These are phyloP conservation scores for Hymenochirus boettgeri DNA, from an alignment of 2,113 vertebrate genomes.

Conservation along the genomic window DNA sequence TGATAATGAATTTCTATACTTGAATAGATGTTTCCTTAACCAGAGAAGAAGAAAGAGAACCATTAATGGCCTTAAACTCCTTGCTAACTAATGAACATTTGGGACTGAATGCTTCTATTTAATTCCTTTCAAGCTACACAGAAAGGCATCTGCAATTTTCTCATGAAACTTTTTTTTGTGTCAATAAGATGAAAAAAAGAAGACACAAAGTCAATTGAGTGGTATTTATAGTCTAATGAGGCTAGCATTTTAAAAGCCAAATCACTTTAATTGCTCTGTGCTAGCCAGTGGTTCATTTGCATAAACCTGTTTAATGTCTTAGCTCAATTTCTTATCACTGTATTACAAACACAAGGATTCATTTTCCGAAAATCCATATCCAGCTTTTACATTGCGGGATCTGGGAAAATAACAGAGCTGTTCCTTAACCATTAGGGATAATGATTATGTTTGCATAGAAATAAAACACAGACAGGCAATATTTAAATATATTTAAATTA, in stretches of 20 bases:
- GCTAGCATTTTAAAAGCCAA: conserved; percentile 40
- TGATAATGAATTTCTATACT: conserved; percentile 41
- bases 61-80: conserved; percentile 26
- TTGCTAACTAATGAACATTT: conserved; percentile 17
- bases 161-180: conserved; percentile 26
- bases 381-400: background rate
- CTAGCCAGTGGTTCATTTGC: conserved; percentile 35
- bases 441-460: no score
- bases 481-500: no score
- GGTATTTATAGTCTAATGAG: conserved; percentile 43
- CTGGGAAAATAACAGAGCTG: no score
- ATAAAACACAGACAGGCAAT: no score
- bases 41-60: conserved; percentile 33
- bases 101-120: conserved; percentile 18
- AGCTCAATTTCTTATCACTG: conserved; percentile 34
- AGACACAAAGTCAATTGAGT: conserved; percentile 43
- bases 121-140: conserved; percentile 25
- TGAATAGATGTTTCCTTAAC: conserved; percentile 30
- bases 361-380: conserved; percentile 7
- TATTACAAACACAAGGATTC: conserved; percentile 18
- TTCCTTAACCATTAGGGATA: no score
- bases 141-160: conserved; percentile 25
- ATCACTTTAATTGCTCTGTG: conserved; percentile 41
- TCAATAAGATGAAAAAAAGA: conserved; percentile 43
- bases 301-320: conserved; percentile 41